Evolutionary conservation across 1,140 invertebrate species (phyloP), one percentile per base, ranked within the genome.

Genomic region (Limonius californicus): DNA sequence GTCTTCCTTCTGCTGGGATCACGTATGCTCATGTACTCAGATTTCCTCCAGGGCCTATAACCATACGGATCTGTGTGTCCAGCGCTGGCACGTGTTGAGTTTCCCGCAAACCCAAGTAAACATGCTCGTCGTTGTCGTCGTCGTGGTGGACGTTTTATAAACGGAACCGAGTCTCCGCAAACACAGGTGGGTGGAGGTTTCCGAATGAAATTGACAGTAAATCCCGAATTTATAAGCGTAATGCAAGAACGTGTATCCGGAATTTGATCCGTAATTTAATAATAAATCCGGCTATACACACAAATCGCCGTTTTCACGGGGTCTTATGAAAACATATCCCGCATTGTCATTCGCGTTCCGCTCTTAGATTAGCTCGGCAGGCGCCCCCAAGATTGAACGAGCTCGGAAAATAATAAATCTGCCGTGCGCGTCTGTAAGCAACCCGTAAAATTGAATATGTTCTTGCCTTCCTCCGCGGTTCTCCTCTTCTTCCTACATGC

Each of bases 381-480:
- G 53, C 63, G 53, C 53, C 53, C 47, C 45, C 45, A 64, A 63
- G 63, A 64, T 64, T 64, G 63, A 61, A 61, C 63, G 63, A 57
- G 57, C 63, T 60, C 58, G 14, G 63, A 64, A 64, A 64, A 64
- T 64, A 64, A 64, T 64, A 64, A 64, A 64, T 64, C 63, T 64
- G 63, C 54, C 54, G 50, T 61, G 56, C 57, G 42, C 57, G 57
- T 21, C 54, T 64, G 63, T 61, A 64, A 64, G 63, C 63, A 57
- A 64, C 63, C 63, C 63, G 63, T 64, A 64, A 64, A 64, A 64
- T 64, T 64, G 63, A 64, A 64, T 64, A 64, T 64, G 63, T 57
- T 57, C 63, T 54, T 64, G 53, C 59, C 59, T 64, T 56, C 58
- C 43, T 61, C 19, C 16, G 35, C n/a, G 35, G 35, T 39, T 39